These are phyloP conservation scores for Macroramphosus scolopax DNA, from an alignment of 2,797 vertebrate genomes.

Conservation along the genomic window DNA sequence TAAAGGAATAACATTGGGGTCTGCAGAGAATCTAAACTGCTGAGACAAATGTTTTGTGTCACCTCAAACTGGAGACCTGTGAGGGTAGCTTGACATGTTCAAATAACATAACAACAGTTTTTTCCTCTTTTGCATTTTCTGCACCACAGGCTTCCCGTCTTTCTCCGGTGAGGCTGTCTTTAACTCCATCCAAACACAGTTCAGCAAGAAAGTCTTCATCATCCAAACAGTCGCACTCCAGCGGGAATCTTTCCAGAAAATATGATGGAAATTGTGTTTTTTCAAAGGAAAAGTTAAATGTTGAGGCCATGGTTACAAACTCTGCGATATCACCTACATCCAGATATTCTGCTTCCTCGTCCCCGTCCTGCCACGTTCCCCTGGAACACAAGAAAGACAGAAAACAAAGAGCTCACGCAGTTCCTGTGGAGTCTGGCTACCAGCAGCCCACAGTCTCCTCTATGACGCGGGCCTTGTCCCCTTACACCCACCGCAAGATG, in stretches of 20 bases:
- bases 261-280: constrained; percentile 12
- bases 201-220: constrained; percentile 22
- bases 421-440: constrained; percentile 69
- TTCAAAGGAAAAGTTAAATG: constrained; percentile 18
- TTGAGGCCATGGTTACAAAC: constrained; percentile 11
- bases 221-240: constrained; percentile 9
- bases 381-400: constrained; percentile 15
- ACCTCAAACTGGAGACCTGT: constrained; percentile 25
- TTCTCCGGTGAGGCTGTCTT: constrained; percentile 37
- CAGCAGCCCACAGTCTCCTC: constrained; percentile 90
- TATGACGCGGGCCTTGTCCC: constrained; percentile 86
- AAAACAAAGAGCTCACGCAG: neutral
- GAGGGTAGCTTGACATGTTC: constrained; percentile 12
- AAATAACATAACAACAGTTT: constrained; percentile 15
- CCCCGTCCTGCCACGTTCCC: constrained; percentile 4
- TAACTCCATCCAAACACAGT: constrained; percentile 13
- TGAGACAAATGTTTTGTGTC: constrained; percentile 33
- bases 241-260: constrained; percentile 1
- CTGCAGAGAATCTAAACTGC: constrained; percentile 45
- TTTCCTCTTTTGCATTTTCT: constrained; percentile 3
- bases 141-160: constrained; percentile 22
- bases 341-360: constrained; percentile 13
- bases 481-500: constrained; percentile 94
- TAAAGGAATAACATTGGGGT: constrained; percentile 33
- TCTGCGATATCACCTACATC: constrained; percentile 12